Percentiles rank a stretch among this genome's conserved stretches.
These are phyloP conservation scores for Chrysolina haemoptera DNA, from an alignment of 2,888 invertebrate species.

Conservation along the genomic window DNA sequence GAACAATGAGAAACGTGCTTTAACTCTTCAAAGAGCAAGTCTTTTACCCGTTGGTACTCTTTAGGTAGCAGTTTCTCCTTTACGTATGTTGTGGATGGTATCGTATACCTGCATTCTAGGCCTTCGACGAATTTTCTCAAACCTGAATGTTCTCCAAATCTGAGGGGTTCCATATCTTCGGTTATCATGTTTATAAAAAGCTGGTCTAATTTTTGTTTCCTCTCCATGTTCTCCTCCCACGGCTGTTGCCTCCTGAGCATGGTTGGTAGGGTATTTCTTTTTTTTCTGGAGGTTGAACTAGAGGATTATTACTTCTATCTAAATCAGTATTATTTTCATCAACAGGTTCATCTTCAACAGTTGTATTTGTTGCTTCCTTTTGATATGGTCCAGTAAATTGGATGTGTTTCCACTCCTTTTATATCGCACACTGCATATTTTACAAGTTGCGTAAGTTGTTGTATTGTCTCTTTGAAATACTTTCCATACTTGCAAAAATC, in stretches of 20 bases:
- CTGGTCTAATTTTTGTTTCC: not conserved
- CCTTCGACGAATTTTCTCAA: conserved; percentile 15
- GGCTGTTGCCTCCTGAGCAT: not conserved
- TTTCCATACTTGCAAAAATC: not conserved
- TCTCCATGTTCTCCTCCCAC: not conserved
- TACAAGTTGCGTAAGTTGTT: not conserved
- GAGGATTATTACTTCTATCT: not conserved
- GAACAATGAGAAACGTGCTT: conserved; percentile 5
- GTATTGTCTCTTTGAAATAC: not conserved
- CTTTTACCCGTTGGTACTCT: conserved; percentile 8
- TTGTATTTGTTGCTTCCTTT: not conserved
- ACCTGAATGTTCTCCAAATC: conserved; percentile 1
- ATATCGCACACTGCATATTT: not conserved
- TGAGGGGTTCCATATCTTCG: not conserved
- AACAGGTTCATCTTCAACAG: not conserved
- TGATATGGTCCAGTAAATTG: not conserved
- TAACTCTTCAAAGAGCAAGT: conserved; percentile 5
- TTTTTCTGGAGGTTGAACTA: not conserved
- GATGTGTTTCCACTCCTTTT: conserved; percentile 7
- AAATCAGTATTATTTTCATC: not conserved
- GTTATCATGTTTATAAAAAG: not conserved
- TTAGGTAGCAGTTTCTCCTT: conserved; percentile 23
- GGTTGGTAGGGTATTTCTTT: not conserved
- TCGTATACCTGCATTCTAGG: conserved; percentile 4
- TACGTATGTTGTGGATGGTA: conserved; percentile 15